These are phyloP conservation scores for Hemicrepidius hirtus DNA, from an alignment of 2,888 invertebrate genomes.

Conservation along the genomic window DNA sequence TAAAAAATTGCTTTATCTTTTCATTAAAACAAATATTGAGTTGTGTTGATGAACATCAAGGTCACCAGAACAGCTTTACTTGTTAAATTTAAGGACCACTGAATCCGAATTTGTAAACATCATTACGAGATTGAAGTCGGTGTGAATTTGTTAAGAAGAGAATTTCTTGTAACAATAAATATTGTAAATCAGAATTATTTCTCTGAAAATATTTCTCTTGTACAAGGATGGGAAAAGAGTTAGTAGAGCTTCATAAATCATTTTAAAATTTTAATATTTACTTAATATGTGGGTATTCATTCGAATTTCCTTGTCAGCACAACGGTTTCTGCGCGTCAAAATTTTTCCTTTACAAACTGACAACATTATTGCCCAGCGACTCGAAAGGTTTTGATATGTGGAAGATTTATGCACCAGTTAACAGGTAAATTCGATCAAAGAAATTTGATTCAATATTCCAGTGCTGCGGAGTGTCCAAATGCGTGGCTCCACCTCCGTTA, in stretches of 20 bases:
- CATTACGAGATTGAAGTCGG: too few relatives aligned
- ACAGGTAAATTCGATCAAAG: conserved; percentile 54
- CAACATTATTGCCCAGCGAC: conserved; percentile 62
- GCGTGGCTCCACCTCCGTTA: neutral
- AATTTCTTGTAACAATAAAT: too few relatives aligned
- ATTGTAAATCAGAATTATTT: too few relatives aligned
- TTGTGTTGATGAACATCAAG: too few relatives aligned
- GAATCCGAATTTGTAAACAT: too few relatives aligned
- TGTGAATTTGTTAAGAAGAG: too few relatives aligned
- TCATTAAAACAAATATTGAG: too few relatives aligned
- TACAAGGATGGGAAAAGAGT: too few relatives aligned
- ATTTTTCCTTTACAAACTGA: conserved; percentile 56
- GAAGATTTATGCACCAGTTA: conserved; percentile 61
- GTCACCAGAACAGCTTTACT: too few relatives aligned
- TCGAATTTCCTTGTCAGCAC: conserved; percentile 34
- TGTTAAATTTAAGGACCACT: too few relatives aligned
- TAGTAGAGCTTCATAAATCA: conserved; percentile 17
- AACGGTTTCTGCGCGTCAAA: conserved; percentile 51
- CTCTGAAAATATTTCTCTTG: too few relatives aligned
- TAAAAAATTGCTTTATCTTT: too few relatives aligned
- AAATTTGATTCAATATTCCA: conserved; percentile 51
- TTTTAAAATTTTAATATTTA: conserved; percentile 6
- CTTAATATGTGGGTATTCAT: conserved; percentile 25
- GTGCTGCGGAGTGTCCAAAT: conserved; percentile 41
- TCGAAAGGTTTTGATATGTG: conserved; percentile 63